Base-by-base conservation (phyloP, 1,140 invertebrate genomes). In the Zaprionus davidi region DNA sequence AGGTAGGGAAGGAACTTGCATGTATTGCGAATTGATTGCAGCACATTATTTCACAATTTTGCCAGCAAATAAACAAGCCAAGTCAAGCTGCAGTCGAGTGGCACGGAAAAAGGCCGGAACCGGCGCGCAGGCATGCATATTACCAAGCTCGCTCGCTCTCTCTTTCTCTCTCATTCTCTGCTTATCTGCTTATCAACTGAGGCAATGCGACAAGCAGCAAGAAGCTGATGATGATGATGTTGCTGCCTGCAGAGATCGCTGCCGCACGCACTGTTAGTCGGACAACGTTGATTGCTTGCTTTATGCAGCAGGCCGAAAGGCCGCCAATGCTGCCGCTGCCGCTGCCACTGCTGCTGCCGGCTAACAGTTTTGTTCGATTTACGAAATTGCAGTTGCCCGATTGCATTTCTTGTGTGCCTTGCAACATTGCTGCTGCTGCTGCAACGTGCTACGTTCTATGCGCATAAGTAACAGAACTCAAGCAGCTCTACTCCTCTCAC, bases 41-140 rank as follows among this genome's bases (percentile, higher is more conserved):
- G 71, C 84, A 81, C 84, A 88, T 88, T 87, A 87, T 88, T 87
- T 88, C 84, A 88, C 84, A 87, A 87, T 88, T 87, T 87, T 84
- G 85, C 78, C 78, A 81, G 84, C 71, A 81, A 83, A 84, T 87
- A 87, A 88, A 90, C 84, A 84, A 73, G 76, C 64, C 67, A 26
- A n/a, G 11, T 41, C 34, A 20, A 13, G 58, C 68, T 76, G 53
- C 24, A 41, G 62, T 44, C 20, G 44, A 56, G 66, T 56, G 49
- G 71, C 17, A 58, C 31, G 28, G 57, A 49, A 44, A 36, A 26
- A 38, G 53, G 55, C 70, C 63, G 55, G 63, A 66, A 66, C 55
- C 34, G 55, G 63, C 64, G 72, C 57, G 46, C 28, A 46, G 58
- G 56, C 83, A 67, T 59, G 63, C 70, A 75, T 77, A 78, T 77